Evolutionary conservation across 2,888 invertebrate species (phyloP).

Genomic region (Standfussiana lucernea): DNA sequence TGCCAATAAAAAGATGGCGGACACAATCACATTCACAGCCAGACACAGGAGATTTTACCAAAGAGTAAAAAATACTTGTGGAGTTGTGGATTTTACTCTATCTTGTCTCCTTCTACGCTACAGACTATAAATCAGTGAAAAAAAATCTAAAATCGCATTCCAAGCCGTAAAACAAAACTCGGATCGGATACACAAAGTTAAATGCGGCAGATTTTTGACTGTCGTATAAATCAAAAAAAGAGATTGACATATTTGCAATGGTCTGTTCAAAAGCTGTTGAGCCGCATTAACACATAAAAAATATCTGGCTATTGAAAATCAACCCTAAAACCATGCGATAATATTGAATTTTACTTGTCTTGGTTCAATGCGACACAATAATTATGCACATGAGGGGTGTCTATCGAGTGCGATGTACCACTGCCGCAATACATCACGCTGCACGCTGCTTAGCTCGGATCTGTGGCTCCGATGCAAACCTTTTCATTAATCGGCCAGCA

Average conservation of each 20-base stretch:
- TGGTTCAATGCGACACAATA: not conserved
- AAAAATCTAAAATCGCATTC: slow-evolving; percentile 21
- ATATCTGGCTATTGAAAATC: not conserved
- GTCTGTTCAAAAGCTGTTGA: not conserved
- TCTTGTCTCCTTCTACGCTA: not conserved
- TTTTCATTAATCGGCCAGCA: not conserved
- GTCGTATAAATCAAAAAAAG: not conserved
- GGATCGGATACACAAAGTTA: slow-evolving; percentile 19
- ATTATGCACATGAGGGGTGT: not conserved
- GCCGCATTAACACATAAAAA: not conserved
- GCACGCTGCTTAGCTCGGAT: not conserved
- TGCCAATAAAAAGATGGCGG: slow-evolving; percentile 45
- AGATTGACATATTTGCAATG: not conserved
- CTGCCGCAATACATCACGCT: not conserved
- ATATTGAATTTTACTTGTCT: not conserved
- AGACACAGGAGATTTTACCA: slow-evolving; percentile 6
- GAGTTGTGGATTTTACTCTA: too few species aligned
- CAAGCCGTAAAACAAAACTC: not conserved
- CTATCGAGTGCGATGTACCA: not conserved
- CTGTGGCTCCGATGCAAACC: too few species aligned
- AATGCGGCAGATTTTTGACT: not conserved
- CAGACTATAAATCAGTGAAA: slow-evolving; percentile 21
- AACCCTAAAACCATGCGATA: not conserved
- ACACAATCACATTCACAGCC: slow-evolving; percentile 4
- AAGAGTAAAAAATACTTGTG: too few species aligned